Percentiles rank a stretch among this genome's conserved stretches.
Conservation (phyloP, 2,888 invertebrate species). For the Phragmatobia fuliginosa region DNA sequence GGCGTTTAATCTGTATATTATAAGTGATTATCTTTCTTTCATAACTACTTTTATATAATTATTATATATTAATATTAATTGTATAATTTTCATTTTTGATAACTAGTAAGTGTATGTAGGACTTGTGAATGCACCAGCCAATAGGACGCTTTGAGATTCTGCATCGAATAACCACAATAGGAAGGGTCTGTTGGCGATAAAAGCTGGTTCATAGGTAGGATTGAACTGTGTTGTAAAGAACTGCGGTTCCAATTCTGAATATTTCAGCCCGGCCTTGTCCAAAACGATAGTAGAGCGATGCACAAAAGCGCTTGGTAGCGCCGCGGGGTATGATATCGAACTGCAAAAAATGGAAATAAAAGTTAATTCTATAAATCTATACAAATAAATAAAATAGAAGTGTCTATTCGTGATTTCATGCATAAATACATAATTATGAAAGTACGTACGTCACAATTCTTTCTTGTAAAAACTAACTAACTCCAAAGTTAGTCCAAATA, state of each 20-base stretch:
- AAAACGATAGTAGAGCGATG: conserved; percentile 8
- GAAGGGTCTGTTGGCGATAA: conserved; percentile 52
- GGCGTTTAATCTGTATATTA: neutral
- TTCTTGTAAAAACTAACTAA: neutral
- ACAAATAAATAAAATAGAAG: no score
- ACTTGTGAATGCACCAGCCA: conserved; percentile 29
- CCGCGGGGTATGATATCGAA: conserved; percentile 12
- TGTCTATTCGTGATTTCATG: no score
- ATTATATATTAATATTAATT: no score
- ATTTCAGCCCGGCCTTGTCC: conserved; percentile 6
- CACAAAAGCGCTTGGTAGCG: conserved; percentile 11
- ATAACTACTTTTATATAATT: no score
- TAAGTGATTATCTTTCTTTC: neutral
- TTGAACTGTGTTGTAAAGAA: conserved; percentile 31
- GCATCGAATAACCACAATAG: conserved; percentile 48
- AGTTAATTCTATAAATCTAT: neutral
- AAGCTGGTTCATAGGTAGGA: conserved; percentile 18
- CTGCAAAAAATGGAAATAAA: conserved; percentile 2
- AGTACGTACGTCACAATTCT: no score
- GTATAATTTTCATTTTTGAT: neutral
- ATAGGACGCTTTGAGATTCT: conserved; percentile 41
- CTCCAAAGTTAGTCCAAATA: neutral
- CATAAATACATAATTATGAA: no score
- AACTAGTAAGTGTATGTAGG: conserved; percentile 1
- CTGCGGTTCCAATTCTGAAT: neutral